phyloP scores from a whole-genome alignment of 2,113 vertebrate genomes.

The Pomatorhinus ruficollis region DNA sequence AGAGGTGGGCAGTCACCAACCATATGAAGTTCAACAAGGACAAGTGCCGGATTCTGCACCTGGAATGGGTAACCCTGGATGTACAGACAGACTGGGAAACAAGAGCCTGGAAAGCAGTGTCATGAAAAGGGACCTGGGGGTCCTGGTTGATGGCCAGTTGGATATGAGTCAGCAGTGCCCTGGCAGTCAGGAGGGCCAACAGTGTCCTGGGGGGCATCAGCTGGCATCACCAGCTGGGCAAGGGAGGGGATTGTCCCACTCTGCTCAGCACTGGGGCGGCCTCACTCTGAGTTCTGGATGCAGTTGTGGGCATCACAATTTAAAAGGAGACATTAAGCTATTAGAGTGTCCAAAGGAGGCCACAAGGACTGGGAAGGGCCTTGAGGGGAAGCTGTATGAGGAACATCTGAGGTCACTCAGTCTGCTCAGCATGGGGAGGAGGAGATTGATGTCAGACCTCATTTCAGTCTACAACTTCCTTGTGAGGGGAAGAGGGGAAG shows the following conservation, averaged over 20 bases:
- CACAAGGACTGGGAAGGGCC: neutral
- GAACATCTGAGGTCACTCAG: neutral
- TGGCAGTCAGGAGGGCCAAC: neutral
- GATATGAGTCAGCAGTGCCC: neutral
- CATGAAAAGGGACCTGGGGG: neutral
- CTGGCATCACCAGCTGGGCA: accelerated
- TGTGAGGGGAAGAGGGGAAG: neutral
- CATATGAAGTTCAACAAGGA: neutral
- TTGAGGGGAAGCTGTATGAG: neutral
- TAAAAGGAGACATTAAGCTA: too few species aligned
- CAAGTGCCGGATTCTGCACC: accelerated
- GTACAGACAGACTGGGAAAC: neutral
- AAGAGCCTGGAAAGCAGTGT: neutral
- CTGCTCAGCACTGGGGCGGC: neutral
- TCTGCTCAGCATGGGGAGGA: neutral
- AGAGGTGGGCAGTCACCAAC: neutral
- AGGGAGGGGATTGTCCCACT: neutral
- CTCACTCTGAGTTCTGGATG: neutral
- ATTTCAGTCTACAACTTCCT: neutral
- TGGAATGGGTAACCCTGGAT: neutral
- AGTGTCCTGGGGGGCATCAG: neutral
- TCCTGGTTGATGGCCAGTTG: neutral
- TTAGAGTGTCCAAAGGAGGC: neutral
- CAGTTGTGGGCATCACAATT: neutral
- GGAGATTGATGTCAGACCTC: neutral